Conservation (phyloP, 1,140 invertebrate species). For the Cotesia typhae region DNA sequence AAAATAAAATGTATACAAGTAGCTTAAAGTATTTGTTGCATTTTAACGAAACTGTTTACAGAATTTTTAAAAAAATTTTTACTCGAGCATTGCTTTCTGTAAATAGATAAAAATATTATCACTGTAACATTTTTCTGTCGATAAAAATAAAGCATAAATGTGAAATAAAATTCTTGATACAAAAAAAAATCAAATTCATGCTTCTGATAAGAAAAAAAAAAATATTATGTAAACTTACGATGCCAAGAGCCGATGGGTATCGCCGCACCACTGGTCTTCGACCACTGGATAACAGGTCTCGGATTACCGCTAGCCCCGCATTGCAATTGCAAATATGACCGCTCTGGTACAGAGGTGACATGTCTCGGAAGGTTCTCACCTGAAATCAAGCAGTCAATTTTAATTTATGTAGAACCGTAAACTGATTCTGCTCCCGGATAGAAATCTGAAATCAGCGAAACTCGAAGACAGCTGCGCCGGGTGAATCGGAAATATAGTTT, state of each 20-base stretch:
- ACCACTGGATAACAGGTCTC: conserved; percentile 79
- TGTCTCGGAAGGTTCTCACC: conserved; percentile 51
- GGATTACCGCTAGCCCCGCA: conserved; percentile 82
- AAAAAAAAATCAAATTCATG: too few relatives aligned
- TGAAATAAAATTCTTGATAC: too few relatives aligned
- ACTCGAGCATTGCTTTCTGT: too few relatives aligned
- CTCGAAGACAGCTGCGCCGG: background rate
- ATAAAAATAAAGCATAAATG: too few relatives aligned
- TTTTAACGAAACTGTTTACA: too few relatives aligned
- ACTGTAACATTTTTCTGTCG: too few relatives aligned
- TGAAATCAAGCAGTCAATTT: conserved; percentile 29
- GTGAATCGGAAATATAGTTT: conserved; percentile 1
- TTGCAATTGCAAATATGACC: conserved; percentile 76
- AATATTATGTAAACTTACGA: conserved; percentile 55
- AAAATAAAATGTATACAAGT: too few relatives aligned
- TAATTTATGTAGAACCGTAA: conserved; percentile 23
- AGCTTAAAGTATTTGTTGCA: too few relatives aligned
- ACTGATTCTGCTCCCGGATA: background rate
- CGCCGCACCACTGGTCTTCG: conserved; percentile 72
- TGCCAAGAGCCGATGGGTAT: conserved; percentile 72
- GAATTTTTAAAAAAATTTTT: too few relatives aligned
- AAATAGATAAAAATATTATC: too few relatives aligned
- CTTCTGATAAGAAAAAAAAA: too few relatives aligned
- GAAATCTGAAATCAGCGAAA: background rate
- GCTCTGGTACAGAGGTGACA: conserved; percentile 74